Conservation (phyloP, 2,797 vertebrate species). For the Lindbergichthys nudifrons region DNA sequence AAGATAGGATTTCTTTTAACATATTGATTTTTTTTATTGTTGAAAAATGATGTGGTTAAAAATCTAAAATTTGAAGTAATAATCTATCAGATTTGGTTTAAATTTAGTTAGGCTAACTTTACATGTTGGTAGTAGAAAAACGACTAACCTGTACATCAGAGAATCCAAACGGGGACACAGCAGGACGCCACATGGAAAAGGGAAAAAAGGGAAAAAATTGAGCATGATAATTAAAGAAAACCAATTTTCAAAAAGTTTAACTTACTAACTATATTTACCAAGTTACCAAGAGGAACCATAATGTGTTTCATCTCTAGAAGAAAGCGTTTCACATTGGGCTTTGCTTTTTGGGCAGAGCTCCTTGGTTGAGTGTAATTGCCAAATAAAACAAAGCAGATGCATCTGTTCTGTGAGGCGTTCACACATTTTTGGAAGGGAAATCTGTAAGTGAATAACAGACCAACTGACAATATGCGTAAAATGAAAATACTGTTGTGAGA, state of each 20-base stretch:
- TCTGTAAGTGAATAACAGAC: slow-evolving; percentile 60
- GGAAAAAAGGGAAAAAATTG: slow-evolving; percentile 40
- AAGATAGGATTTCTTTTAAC: not conserved
- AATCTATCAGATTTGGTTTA: not conserved
- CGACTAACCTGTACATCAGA: slow-evolving; percentile 77
- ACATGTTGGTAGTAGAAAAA: slow-evolving; percentile 13
- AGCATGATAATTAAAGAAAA: slow-evolving; percentile 48
- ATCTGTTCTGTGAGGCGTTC: slow-evolving; percentile 71
- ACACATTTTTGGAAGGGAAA: slow-evolving; percentile 48
- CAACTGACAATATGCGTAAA: slow-evolving; percentile 69
- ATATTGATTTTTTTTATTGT: not conserved
- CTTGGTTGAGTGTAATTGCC: slow-evolving; percentile 61
- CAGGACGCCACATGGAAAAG: slow-evolving; percentile 62
- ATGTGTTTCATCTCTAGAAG: slow-evolving; percentile 64
- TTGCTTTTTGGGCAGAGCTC: slow-evolving; percentile 65
- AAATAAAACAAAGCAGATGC: slow-evolving; percentile 71
- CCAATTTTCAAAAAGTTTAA: slow-evolving; percentile 17
- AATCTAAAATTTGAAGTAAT: not conserved
- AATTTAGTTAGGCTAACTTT: not conserved
- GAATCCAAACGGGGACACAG: slow-evolving; percentile 48
- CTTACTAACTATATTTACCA: slow-evolving; percentile 28
- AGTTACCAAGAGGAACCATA: slow-evolving; percentile 43
- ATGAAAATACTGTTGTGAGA: slow-evolving; percentile 68
- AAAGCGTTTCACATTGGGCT: slow-evolving; percentile 57
- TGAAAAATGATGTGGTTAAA: not conserved